Evolutionary conservation across 2,797 vertebrate species (phyloP), one percentile per base, ranked within the genome.

Genomic region (Tapera naevia): DNA sequence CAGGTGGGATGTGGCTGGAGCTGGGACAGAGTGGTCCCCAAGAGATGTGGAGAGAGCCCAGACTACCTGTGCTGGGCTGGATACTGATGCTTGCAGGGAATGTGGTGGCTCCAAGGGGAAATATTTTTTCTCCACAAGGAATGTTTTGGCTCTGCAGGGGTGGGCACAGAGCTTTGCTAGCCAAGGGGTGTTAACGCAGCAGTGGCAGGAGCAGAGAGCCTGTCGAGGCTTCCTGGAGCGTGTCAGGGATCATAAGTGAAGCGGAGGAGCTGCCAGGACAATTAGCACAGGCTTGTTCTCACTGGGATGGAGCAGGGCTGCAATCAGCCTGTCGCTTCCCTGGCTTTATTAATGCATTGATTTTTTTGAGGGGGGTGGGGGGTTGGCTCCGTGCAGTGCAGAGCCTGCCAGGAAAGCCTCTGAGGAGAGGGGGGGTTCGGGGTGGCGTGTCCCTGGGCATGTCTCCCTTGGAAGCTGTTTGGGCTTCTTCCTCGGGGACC

Each of bases 281-380:
- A 88, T 95, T 95, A 94, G 79, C 79, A 67, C 13, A 25, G 79
- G 64, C 85, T 96, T 80, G 57, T 96, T 96, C 69, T 89, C 33
- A 19, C 81, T 45, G 64, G 71, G 86, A 73, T 80, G 64, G 67
- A 82, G 71, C 21, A 1, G 69, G 86, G 58, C 61, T 93, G 13
- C 78, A 80, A 92, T 93, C 92, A 91, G 71, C 89, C 81, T 80
- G 84, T 79, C 58, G 0, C 84, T 92, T 85, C 64, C 64, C 51
- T 5, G 5, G 60, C 86, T 96, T 91, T 87, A 89, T 92, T 89
- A 93, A 91, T 65, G 45, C 92, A 89, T 60, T 85, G 92, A 78
- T 81, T 87, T 93, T 65, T 81, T 87, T 93, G 65, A 30, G 87
- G 65, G 60, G 87, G 37, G 0, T 87, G 65, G 60, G 87, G 37